phyloP scores from a whole-genome alignment of 2,797 vertebrate species.

The Mus caroli region DNA sequence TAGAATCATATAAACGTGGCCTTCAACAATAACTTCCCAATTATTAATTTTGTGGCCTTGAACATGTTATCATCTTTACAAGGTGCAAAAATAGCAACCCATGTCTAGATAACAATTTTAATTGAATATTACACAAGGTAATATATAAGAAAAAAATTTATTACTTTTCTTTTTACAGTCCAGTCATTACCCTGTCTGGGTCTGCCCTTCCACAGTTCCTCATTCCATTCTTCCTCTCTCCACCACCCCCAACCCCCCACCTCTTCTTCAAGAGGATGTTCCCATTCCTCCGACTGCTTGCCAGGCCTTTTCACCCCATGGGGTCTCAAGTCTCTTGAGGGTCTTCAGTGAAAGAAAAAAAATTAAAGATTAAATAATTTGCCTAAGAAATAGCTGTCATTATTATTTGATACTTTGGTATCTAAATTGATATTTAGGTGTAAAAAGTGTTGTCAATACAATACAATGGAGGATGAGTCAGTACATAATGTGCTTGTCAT shows the following conservation, averaged over 20 bases:
- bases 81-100: neutral
- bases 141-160: neutral
- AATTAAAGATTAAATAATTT: neutral
- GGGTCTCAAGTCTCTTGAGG: neutral
- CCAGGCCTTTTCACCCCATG: neutral
- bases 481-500: neutral
- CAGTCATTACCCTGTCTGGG: neutral
- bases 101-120: neutral
- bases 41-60: neutral
- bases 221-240: neutral
- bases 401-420: neutral
- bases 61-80: neutral
- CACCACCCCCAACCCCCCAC: no score
- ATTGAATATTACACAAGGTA: neutral
- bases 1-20: neutral
- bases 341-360: neutral
- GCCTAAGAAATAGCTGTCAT: neutral
- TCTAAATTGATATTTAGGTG: neutral
- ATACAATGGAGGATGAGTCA: no score
- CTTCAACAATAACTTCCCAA: neutral
- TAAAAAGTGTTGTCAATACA: neutral
- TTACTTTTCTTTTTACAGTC: neutral
- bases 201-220: neutral
- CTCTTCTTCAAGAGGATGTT: neutral
- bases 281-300: accelerated